Base-by-base conservation (phyloP, 1,140 invertebrate genomes). In the Heliconius nattereri region DNA sequence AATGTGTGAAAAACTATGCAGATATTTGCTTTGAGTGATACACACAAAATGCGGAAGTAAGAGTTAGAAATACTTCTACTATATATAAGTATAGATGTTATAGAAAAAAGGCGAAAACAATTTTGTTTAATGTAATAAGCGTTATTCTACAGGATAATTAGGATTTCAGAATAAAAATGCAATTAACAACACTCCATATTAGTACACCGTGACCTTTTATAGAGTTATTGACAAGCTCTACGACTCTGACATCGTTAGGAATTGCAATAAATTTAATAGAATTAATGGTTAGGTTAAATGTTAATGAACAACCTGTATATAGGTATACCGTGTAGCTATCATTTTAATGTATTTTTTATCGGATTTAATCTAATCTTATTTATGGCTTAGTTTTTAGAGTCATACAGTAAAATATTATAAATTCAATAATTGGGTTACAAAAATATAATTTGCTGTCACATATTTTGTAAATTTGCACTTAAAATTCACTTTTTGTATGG, bases 171-270 rank as follows among this genome's bases (percentile, higher is more conserved):
- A 66, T 66, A 66, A 66, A 60, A 66, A 66, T 66, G 23, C 60
- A 66, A 66, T 66, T 29, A 66, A 66, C n/a, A 66, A 13, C 26
- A 66, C 11, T 23, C 60, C 60, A 29, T 66, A 66, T 8, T 66
- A n/a, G 60, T 66, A 29, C 5, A 19, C 57, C 3, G 60, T 66
- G 60, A 66, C 60, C 60, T 66, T 66, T 66, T 26, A 66, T 66
- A 66, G 54, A 57, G 26, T 23, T 26, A 66, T 66, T 66, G 60
- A 29, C 23, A 29, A 66, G 26, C 23, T 26, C 60, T 66, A 66
- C 23, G 60, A n/a, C 60, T 66, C 60, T 66, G 60, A 66, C 60
- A 66, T 26, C 60, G 23, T 66, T 66, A 66, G 23, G 60, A 29
- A 66, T 29, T 29, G 60, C 23, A 66, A 66, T 66, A 66, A 66